Base-by-base conservation (phyloP, 2,797 vertebrate genomes). In the Sebastes hubbsi region DNA sequence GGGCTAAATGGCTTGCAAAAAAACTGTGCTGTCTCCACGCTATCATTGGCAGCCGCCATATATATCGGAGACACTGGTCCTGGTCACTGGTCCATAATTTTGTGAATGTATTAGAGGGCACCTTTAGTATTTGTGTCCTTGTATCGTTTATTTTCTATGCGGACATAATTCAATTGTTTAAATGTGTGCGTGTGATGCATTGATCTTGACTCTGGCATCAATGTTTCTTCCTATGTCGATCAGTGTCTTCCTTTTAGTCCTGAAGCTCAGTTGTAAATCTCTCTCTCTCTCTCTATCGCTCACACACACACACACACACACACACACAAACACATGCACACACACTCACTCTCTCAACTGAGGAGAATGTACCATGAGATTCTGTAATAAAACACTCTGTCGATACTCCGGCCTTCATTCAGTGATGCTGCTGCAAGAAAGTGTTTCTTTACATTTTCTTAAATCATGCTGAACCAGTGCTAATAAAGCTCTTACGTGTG, bases 381-480 rank as follows among this genome's bases (percentile, higher is more conserved):
- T 79, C 54, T 69, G 30, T 34, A 77, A 73, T 81, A 78, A 81
- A 79, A 61, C 78, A 72, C 25, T 29, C 16, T 29, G 8, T 80
- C 77, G 42, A 30, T 72, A 73, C 18, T 24, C 14, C 0, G 1
- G 18, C 52, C 34, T 30, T 70, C 24, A 73, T 60, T 73, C 29
- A 65, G 29, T 60, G 55, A 5, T 25, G 62, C 54, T 16, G 24
- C 55, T 34, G 56, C 66, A 58, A 75, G 7, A 64, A 27, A 68
- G 4, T 56, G 32, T 72, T 68, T 64, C 54, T 58, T 42, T 71
- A 73, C 24, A 77, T 83, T 80, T 83, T 79, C 77, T 60, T 80
- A 52, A 79, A 77, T 74, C 71, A 79, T 56, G 46, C 61, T 70
- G 80, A 86, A 73, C 69, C 64, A 24, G 12, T 65, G 54, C 58